Percentiles rank a stretch among this genome's conserved stretches.
Conservation (phyloP, 2,888 invertebrate genomes). For the Sisyra nigra region DNA sequence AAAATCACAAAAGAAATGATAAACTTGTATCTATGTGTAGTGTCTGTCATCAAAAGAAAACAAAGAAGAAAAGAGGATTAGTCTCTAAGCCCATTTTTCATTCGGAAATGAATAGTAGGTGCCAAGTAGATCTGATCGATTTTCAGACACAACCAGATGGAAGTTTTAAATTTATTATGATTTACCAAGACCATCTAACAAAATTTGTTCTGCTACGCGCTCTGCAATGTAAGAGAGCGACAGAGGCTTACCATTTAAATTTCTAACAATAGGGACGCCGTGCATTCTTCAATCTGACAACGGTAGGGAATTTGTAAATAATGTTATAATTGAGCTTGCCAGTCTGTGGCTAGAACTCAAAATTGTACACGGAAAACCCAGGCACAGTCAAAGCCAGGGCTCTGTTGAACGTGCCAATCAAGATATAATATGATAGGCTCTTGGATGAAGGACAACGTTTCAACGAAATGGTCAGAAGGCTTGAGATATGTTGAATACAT, state of each 20-base stretch:
- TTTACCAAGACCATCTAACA: slow-evolving; percentile 24
- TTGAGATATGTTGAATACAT: slow-evolving; percentile 14
- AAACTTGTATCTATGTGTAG: slow-evolving; percentile 6
- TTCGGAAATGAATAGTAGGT: slow-evolving; percentile 17
- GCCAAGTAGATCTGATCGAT: slow-evolving; percentile 23
- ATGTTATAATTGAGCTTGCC: slow-evolving; percentile 16
- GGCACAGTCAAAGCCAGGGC: slow-evolving; percentile 20
- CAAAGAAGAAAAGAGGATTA: slow-evolving; percentile 10
- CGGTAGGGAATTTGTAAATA: slow-evolving; percentile 19
- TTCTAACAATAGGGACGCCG: slow-evolving; percentile 24
- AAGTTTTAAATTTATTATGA: slow-evolving; percentile 21
- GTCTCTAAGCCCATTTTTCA: slow-evolving; percentile 13
- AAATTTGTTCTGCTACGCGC: slow-evolving; percentile 23
- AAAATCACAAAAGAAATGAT: slow-evolving; percentile 9
- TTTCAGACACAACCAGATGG: slow-evolving; percentile 20
- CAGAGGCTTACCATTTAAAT: slow-evolving; percentile 23
- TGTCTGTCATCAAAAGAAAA: slow-evolving; percentile 7
- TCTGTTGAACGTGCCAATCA: slow-evolving; percentile 21
- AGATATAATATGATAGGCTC: slow-evolving; percentile 21
- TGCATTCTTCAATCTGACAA: slow-evolving; percentile 21
- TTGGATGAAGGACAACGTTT: slow-evolving; percentile 13
- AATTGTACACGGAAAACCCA: slow-evolving; percentile 22
- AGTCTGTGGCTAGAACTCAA: slow-evolving; percentile 20
- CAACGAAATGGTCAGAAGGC: slow-evolving; percentile 13
- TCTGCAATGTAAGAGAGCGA: slow-evolving; percentile 19